Base-by-base conservation (phyloP, 2,888 invertebrate species). In the Aphidius colemani region DNA sequence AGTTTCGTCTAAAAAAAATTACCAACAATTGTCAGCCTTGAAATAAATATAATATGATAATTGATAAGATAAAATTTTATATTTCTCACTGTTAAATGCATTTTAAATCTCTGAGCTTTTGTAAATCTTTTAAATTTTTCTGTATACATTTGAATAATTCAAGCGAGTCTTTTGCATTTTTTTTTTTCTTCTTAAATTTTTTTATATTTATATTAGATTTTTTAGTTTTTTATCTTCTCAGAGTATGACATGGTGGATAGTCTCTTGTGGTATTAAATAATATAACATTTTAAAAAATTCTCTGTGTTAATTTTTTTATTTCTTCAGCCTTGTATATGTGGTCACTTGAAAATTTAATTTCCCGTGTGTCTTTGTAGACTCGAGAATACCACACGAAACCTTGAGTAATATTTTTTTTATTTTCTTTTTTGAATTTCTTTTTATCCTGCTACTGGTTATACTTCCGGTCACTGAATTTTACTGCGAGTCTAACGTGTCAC, bases 401-500 rank as follows among this genome's bases (percentile, higher is more conserved):
- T 45, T 45, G 3, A 10, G 13, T 18, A 18, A 18, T n/a, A n/a
- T 18, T 45, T 10, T 10, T 45, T 10, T 45, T 45, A 8, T 45
- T 45, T 10, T 45, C 45, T 10, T 45, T 45, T n/a, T n/a, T n/a
- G n/a, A n/a, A n/a, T 10, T 45, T 45, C 7, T 45, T 10, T 45
- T 10, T 45, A 4, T 45, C 6, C 1, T 10, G 44, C 18, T 18
- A 11, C 41, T 55, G 13, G 13, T 18, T 18, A 18, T 18, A 55
- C 18, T 55, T 55, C 55, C 55, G 44, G 55, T 55, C 48, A 53
- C 13, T 60, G 44, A 50, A 64, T 40, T n/a, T 65, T 61, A 57
- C 62, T 61, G 55, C 49, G 61, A 61, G 69, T 66, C 67, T 18
- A 18, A 13, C 55, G 44, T 55, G 71, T 67, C 67, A 71, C 68